Conservation (phyloP, 2,888 invertebrate genomes). For the Agrotis puta region DNA sequence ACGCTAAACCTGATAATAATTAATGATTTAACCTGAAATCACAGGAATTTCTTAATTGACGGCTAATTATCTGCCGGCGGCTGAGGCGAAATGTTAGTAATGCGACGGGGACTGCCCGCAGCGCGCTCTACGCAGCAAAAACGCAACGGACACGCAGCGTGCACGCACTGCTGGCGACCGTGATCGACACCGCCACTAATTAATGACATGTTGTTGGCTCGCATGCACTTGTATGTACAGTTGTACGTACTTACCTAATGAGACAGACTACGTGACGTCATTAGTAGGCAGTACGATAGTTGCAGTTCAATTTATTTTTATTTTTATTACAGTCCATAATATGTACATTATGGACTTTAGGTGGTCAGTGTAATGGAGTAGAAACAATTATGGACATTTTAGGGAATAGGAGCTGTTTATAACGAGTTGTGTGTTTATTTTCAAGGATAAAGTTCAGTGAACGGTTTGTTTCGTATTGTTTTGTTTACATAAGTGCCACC, state of each 20-base stretch:
- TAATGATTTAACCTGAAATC: conserved; percentile 40
- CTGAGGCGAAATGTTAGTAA: conserved; percentile 11
- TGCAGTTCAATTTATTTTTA: too few species aligned
- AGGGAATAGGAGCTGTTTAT: too few species aligned
- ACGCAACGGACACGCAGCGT: conserved; percentile 3
- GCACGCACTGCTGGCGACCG: neutral
- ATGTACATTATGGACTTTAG: too few species aligned
- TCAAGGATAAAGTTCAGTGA: neutral
- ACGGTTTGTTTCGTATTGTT: neutral
- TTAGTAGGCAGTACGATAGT: too few species aligned
- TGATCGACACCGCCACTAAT: conserved; percentile 19
- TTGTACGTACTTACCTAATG: neutral
- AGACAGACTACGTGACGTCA: neutral
- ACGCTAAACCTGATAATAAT: conserved; percentile 30
- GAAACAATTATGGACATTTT: too few species aligned
- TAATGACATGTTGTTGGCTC: conserved; percentile 8
- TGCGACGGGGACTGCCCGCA: conserved; percentile 4
- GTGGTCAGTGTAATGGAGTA: too few species aligned
- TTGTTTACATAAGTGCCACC: neutral
- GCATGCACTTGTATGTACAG: neutral
- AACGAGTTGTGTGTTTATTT: too few species aligned
- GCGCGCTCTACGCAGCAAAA: conserved; percentile 10
- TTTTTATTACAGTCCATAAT: too few species aligned
- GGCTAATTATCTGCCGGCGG: conserved; percentile 28
- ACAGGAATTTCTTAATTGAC: conserved; percentile 42